Percentiles rank a stretch among this genome's conserved stretches.
These are phyloP conservation scores for Papilio demoleus DNA, from an alignment of 2,888 invertebrate species.

Conservation along the genomic window DNA sequence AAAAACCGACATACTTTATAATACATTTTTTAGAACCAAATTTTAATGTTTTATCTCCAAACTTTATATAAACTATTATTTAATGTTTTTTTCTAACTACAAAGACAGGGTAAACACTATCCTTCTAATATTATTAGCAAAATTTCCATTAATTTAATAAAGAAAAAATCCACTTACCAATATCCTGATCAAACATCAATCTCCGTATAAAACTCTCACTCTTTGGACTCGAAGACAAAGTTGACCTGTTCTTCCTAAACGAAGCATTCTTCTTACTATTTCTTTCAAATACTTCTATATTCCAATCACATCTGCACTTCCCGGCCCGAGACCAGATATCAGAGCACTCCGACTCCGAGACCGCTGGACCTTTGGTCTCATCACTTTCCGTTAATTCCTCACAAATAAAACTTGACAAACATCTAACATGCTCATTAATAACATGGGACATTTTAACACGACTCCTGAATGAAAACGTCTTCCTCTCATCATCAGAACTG, in stretches of 20 bases:
- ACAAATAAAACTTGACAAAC: constrained; percentile 73
- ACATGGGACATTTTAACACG: constrained; percentile 64
- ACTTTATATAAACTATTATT: too few relatives aligned
- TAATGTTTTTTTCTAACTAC: too few relatives aligned
- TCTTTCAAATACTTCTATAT: constrained; percentile 77
- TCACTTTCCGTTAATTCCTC: constrained; percentile 69
- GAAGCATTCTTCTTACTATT: constrained; percentile 80
- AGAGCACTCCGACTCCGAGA: constrained; percentile 83
- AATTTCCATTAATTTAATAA: neutral
- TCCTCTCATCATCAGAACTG: constrained; percentile 83
- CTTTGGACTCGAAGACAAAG: constrained; percentile 75
- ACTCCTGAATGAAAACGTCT: constrained; percentile 57
- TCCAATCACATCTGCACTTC: constrained; percentile 86
- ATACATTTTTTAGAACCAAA: too few relatives aligned
- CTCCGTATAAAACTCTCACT: constrained; percentile 68
- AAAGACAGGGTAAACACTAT: too few relatives aligned
- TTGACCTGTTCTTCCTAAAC: constrained; percentile 80
- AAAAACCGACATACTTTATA: too few relatives aligned
- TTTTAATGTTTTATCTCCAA: too few relatives aligned
- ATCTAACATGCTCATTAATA: constrained; percentile 70
- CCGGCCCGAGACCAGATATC: constrained; percentile 83
- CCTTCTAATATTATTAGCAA: too few relatives aligned
- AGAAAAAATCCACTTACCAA: constrained; percentile 60
- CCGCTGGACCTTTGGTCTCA: constrained; percentile 72
- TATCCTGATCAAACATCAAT: constrained; percentile 77